phyloP scores from a whole-genome alignment of 2,888 invertebrate species.

The Sympetrum striolatum region DNA sequence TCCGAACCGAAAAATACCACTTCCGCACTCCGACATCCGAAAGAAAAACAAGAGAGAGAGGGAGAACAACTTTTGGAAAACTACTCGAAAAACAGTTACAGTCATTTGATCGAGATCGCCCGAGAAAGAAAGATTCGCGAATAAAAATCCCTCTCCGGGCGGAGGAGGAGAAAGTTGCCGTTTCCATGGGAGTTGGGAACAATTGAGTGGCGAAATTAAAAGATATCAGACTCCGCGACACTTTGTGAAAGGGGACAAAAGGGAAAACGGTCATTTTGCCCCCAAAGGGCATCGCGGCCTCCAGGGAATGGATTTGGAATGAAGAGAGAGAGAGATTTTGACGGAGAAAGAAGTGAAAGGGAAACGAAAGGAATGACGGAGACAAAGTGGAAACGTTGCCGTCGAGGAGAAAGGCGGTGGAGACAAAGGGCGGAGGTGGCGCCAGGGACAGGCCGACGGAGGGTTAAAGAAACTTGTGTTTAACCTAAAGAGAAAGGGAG shows the following conservation, averaged over 20 bases:
- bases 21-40: no score
- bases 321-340: neutral
- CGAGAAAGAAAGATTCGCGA: no score
- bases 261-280: neutral
- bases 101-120: no score
- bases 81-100: no score
- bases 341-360: neutral
- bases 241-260: neutral
- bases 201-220: neutral
- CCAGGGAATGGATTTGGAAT: neutral
- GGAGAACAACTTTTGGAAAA: no score
- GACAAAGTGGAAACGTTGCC: neutral
- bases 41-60: no score
- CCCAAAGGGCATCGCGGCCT: no score
- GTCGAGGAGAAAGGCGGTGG: neutral
- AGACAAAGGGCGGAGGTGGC: neutral
- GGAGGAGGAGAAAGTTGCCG: no score
- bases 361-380: neutral
- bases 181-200: no score
- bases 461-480: neutral
- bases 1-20: no score
- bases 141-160: no score
- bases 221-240: neutral
- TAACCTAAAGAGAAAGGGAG: no score
- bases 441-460: neutral